Evolutionary conservation across 2,113 vertebrate species (phyloP).

Genomic region (Semicossyphus pulcher): DNA sequence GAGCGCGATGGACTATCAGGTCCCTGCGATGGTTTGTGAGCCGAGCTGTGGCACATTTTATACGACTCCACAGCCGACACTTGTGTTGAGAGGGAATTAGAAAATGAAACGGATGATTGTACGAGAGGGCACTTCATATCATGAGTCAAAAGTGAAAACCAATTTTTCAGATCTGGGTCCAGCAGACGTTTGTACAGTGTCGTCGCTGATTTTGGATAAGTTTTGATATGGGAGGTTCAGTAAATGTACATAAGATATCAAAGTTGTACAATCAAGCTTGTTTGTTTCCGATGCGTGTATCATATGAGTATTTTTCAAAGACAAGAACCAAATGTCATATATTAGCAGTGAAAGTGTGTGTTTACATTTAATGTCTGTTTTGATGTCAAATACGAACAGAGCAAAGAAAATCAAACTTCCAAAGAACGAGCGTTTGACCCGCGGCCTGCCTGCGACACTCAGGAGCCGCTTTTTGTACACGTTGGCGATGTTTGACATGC

Average conservation of each 20-base stretch:
- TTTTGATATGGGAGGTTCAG: conserved; percentile 54
- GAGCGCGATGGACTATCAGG: background rate
- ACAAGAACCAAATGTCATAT: conserved; percentile 18
- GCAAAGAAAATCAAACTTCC: background rate
- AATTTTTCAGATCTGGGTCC: conserved; percentile 30
- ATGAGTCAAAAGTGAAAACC: background rate
- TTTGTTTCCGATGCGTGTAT: conserved; percentile 54
- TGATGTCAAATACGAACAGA: background rate
- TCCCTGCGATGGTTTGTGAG: background rate
- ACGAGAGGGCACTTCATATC: conserved; percentile 21
- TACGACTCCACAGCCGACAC: background rate
- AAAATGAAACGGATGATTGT: conserved; percentile 19
- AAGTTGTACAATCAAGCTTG: conserved; percentile 42
- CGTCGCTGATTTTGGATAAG: conserved; percentile 31
- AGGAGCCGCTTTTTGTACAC: background rate
- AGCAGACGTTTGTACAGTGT: conserved; percentile 37
- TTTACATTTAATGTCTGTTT: conserved; percentile 52
- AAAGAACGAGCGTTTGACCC: background rate
- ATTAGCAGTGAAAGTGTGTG: conserved; percentile 44
- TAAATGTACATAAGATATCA: conserved; percentile 54
- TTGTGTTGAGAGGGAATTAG: conserved; percentile 20
- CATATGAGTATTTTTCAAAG: conserved; percentile 71
- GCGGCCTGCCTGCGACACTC: conserved; percentile 1
- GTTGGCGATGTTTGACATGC: conserved; percentile 24
- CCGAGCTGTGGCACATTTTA: conserved; percentile 1